A percentile compares a stretch with the other conserved stretches of the same genome.
Evolutionary conservation across 2,888 invertebrate genomes (phyloP).

Genomic region (Bellardia pandia): DNA sequence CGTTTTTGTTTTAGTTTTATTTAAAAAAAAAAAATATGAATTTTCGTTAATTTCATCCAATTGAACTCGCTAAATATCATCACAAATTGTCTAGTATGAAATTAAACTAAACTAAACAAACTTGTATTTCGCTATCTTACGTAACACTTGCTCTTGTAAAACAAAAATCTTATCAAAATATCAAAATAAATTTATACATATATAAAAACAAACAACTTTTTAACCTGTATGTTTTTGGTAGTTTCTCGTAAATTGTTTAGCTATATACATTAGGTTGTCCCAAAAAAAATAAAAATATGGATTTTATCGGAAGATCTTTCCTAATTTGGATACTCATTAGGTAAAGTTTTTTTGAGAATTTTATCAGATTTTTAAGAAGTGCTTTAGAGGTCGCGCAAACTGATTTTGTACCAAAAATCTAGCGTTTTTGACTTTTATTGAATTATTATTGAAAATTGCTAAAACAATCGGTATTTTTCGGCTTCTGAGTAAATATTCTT

Average conservation of each 20-base stretch:
- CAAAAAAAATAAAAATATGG: no score
- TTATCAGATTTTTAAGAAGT: no score
- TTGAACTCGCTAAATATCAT: conserved; percentile 81
- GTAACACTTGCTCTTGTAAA: conserved; percentile 18
- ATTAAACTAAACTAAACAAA: conserved; percentile 18
- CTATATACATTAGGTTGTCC: no score
- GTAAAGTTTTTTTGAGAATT: no score
- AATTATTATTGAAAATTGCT: no score
- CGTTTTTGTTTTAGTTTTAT: conserved; percentile 42
- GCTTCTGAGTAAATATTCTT: no score
- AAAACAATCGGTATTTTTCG: no score
- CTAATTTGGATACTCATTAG: no score
- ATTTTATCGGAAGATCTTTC: no score
- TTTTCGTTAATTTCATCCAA: conserved; percentile 79
- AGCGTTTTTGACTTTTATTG: no score
- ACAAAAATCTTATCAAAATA: not conserved
- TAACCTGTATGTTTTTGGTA: not conserved
- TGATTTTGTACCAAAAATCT: no score
- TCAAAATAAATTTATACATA: not conserved
- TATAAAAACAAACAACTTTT: conserved; percentile 9
- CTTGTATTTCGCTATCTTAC: conserved; percentile 32
- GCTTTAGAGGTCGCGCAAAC: no score
- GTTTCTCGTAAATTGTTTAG: conserved; percentile 41
- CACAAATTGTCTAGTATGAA: conserved; percentile 41
- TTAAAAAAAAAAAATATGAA: conserved; percentile 21